Percentiles rank a stretch among this genome's conserved stretches.
Conservation (phyloP, 2,113 vertebrate species). For the Dasyprocta punctata region DNA sequence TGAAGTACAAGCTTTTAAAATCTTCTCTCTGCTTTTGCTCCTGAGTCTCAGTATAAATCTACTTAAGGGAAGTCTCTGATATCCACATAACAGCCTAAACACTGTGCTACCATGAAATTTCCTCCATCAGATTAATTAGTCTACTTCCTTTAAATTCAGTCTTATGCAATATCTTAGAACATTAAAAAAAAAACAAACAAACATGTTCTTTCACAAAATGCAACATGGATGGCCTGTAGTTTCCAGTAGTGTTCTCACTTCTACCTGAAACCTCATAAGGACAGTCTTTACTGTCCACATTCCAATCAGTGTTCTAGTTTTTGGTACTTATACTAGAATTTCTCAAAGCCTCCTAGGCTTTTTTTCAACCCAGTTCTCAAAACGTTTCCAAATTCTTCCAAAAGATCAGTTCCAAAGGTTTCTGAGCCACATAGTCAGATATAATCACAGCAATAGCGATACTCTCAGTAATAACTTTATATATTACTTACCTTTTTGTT, state of each 20-base stretch:
- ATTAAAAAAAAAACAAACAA: background rate
- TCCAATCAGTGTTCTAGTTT: background rate
- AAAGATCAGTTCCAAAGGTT: background rate
- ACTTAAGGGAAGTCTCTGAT: background rate
- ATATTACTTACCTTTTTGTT: background rate
- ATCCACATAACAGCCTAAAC: background rate
- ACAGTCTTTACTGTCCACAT: background rate
- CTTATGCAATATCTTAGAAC: background rate
- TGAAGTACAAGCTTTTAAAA: background rate
- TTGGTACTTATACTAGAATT: background rate
- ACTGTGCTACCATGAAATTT: background rate
- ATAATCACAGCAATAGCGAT: background rate
- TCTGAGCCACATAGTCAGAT: background rate
- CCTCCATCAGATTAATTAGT: background rate
- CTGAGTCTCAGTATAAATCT: background rate
- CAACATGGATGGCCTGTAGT: background rate
- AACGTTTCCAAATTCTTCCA: background rate
- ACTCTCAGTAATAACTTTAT: background rate
- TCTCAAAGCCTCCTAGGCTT: background rate
- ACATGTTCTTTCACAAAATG: background rate
- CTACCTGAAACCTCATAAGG: background rate
- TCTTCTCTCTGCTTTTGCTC: background rate
- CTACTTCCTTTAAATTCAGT: background rate
- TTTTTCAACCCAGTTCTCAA: background rate
- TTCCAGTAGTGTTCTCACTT: background rate